A percentile compares a stretch with the other conserved stretches of the same genome.
Evolutionary conservation across 2,797 vertebrate species (phyloP).

Genomic region (Tapera naevia): DNA sequence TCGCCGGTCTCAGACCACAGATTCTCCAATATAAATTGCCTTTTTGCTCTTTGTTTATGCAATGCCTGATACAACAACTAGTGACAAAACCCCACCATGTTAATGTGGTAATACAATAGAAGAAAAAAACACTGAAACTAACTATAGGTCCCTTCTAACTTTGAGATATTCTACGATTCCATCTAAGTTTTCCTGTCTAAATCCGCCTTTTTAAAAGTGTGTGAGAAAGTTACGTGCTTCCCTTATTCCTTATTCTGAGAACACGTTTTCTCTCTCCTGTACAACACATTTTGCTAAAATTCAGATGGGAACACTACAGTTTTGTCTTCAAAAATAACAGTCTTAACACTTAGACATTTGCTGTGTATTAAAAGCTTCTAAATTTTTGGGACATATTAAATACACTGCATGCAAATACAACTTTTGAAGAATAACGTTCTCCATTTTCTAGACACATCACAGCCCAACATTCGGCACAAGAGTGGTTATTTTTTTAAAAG

Average conservation of each 20-base stretch:
- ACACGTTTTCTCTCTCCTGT: background rate
- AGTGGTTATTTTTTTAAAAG: background rate
- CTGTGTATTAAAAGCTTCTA: background rate
- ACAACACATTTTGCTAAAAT: background rate
- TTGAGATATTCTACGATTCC: background rate
- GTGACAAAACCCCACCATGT: background rate
- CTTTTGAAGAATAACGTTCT: background rate
- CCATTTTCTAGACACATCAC: background rate
- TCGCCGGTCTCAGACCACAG: background rate
- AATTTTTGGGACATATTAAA: background rate
- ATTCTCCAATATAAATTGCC: background rate
- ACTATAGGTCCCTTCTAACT: background rate
- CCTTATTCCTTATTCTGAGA: background rate
- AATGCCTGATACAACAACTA: background rate
- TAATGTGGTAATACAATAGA: background rate
- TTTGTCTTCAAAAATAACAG: slow-evolving; percentile 18
- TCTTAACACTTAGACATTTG: background rate
- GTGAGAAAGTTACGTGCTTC: background rate
- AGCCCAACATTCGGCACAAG: background rate
- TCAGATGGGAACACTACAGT: background rate
- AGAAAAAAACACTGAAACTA: background rate
- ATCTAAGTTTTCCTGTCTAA: background rate
- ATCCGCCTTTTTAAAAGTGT: background rate
- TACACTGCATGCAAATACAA: background rate
- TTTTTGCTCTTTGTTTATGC: background rate